Evolutionary conservation across 1,140 invertebrate genomes (phyloP).

Genomic region (Sminthurides bifidus): DNA sequence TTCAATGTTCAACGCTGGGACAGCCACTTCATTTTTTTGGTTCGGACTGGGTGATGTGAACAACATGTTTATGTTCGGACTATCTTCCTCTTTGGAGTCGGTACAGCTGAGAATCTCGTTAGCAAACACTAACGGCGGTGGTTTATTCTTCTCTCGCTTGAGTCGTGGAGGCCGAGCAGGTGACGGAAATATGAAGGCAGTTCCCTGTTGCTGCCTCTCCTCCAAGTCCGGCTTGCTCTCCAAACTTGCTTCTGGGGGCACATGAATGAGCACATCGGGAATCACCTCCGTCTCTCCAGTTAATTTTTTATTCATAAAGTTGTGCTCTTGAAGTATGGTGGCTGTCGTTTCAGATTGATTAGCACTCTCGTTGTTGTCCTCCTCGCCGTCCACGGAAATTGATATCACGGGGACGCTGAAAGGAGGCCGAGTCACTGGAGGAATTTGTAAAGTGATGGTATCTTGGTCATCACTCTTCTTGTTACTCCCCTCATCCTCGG

Average conservation of each 20-base stretch:
- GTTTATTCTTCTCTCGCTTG: constrained; percentile 15
- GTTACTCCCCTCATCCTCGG: constrained; percentile 22
- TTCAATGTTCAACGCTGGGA: constrained; percentile 24
- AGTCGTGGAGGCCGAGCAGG: constrained; percentile 8
- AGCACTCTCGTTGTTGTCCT: constrained; percentile 21
- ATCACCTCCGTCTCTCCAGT: constrained; percentile 21
- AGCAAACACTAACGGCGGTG: constrained; percentile 30
- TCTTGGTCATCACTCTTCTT: neutral
- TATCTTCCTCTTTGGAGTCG: neutral
- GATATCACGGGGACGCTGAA: constrained; percentile 18
- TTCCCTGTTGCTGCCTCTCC: neutral
- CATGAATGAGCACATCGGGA: constrained; percentile 29
- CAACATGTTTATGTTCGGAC: neutral
- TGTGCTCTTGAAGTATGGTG: constrained; percentile 14
- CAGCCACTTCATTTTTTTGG: constrained; percentile 2
- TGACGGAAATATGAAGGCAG: constrained; percentile 3
- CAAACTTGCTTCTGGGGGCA: constrained; percentile 23
- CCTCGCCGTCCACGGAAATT: constrained; percentile 31
- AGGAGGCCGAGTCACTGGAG: neutral
- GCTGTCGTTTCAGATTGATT: neutral
- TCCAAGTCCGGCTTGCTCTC: constrained; percentile 21
- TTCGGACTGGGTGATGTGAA: neutral
- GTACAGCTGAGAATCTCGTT: constrained; percentile 26
- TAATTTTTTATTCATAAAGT: neutral
- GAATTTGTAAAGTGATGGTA: neutral